Evolutionary conservation across 2,888 invertebrate genomes (phyloP).

Genomic region (Caenorhabditis afra): DNA sequence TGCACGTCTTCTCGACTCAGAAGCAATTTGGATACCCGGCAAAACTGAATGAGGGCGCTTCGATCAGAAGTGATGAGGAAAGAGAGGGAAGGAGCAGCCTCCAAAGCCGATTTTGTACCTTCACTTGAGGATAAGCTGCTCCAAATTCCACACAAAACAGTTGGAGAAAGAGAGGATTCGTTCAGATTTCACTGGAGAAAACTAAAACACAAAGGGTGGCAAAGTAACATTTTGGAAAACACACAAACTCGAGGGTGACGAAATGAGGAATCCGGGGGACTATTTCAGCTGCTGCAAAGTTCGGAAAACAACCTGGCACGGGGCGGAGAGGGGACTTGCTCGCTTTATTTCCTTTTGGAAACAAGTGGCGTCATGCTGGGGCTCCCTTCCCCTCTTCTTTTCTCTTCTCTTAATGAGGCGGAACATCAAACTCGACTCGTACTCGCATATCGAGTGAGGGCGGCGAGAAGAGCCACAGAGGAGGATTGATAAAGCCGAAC

Average conservation of each 20-base stretch:
- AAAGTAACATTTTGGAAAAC: conserved; percentile 1
- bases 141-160: neutral
- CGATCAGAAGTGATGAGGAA: neutral
- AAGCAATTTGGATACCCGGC: neutral
- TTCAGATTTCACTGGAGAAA: neutral
- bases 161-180: no score
- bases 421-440: conserved; percentile 22
- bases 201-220: neutral
- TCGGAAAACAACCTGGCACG: conserved; percentile 3
- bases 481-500: neutral
- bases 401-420: conserved; percentile 6
- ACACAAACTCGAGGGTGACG: neutral
- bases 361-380: conserved; percentile 27
- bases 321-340: conserved; percentile 4
- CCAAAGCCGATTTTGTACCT: conserved; percentile 38
- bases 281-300: conserved; percentile 18
- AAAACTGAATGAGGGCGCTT: no score
- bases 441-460: neutral
- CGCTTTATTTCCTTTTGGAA: conserved; percentile 19
- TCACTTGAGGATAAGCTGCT: conserved; percentile 24
- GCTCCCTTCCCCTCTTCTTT: neutral
- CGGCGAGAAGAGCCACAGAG: neutral
- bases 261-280: neutral
- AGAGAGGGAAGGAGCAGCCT: neutral
- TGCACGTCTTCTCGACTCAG: neutral